Conservation (phyloP, 1,140 invertebrate genomes). For the Drosophila quadrilineata region DNA sequence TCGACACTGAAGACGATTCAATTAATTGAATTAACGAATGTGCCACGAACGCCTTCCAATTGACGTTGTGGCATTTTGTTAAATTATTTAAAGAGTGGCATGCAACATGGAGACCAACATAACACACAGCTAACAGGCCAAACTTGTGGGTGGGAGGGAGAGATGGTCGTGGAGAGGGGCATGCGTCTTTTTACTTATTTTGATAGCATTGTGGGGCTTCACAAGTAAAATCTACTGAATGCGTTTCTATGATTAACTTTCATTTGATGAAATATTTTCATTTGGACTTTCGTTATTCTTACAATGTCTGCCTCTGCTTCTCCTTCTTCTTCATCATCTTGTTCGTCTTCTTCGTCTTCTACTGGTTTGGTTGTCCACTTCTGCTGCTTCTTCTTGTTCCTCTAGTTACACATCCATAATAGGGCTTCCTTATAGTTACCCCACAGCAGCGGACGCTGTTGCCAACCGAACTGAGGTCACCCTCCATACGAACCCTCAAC, state of each 20-base stretch:
- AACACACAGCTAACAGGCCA: neutral
- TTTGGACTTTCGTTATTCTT: constrained; percentile 28
- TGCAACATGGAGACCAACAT: neutral
- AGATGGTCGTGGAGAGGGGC: constrained; percentile 10
- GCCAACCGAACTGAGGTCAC: constrained; percentile 25
- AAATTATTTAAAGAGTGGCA: constrained; percentile 39
- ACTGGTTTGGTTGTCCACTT: neutral
- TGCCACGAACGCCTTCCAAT: constrained; percentile 38
- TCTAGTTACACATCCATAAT: neutral
- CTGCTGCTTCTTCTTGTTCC: too few relatives aligned
- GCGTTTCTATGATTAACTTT: constrained; percentile 49
- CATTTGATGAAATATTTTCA: constrained; percentile 48
- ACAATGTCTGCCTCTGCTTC: neutral
- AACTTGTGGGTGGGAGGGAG: neutral
- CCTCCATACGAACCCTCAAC: too few relatives aligned
- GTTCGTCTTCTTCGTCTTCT: neutral
- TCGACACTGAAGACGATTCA: constrained; percentile 16
- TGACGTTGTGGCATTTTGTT: constrained; percentile 40
- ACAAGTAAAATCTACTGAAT: constrained; percentile 42
- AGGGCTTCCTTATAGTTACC: constrained; percentile 26
- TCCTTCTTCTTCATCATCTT: neutral
- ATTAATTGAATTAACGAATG: constrained; percentile 47
- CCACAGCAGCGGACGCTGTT: constrained; percentile 7
- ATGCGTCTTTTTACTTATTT: constrained; percentile 42
- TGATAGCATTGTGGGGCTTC: constrained; percentile 37